A percentile compares a stretch with the other conserved stretches of the same genome.
Conservation (phyloP, 2,113 vertebrate genomes). For the Chionis minor region DNA sequence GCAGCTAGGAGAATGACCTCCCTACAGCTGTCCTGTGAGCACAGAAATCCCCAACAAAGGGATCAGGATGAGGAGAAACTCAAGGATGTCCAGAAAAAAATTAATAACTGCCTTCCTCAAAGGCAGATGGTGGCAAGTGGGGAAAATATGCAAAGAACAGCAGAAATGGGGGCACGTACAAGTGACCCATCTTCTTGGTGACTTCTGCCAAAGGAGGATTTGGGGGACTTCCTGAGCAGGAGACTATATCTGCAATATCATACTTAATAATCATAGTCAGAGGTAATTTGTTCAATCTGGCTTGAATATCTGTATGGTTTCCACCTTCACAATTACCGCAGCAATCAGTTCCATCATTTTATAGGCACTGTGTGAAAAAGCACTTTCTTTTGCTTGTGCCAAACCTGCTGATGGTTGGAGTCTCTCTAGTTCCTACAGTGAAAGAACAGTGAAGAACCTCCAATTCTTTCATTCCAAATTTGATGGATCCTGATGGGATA, state of each 20-base stretch:
- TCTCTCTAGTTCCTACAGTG: not conserved
- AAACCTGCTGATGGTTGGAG: not conserved
- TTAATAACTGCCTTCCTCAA: not conserved
- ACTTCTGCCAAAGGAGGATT: not conserved
- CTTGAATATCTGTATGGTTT: not conserved
- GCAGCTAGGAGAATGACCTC: not conserved
- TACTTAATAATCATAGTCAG: not conserved
- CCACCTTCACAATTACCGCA: not conserved
- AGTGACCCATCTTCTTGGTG: not conserved
- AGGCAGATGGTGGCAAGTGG: not conserved
- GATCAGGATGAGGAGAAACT: not conserved
- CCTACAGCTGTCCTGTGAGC: not conserved
- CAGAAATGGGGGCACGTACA: not conserved
- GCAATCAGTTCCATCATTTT: not conserved
- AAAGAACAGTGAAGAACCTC: not conserved
- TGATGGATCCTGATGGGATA: rapidly evolving
- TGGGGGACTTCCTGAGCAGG: not conserved
- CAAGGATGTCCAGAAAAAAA: not conserved
- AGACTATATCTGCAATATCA: not conserved
- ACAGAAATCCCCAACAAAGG: not conserved
- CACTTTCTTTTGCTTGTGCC: not conserved
- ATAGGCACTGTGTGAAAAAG: no score
- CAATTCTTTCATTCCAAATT: not conserved
- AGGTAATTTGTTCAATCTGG: not conserved
- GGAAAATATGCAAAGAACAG: not conserved